These are phyloP conservation scores for Rhabdophis nuchalis DNA, from an alignment of 2,797 vertebrate species.

Conservation along the genomic window DNA sequence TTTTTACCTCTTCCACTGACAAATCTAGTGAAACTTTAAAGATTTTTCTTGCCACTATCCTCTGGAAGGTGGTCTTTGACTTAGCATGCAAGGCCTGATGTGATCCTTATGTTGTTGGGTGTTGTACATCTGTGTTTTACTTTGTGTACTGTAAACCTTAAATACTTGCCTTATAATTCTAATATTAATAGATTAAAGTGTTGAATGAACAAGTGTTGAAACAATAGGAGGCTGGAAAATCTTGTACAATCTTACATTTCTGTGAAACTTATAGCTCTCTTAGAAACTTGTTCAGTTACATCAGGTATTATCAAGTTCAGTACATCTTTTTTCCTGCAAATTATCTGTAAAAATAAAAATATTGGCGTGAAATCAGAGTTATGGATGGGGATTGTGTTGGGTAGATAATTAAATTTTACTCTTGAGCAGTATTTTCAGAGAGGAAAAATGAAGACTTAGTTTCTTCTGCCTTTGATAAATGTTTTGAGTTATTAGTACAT, in stretches of 20 bases:
- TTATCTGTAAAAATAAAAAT: not conserved
- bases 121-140: not conserved
- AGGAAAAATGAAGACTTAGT: not conserved
- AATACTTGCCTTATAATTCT: not conserved
- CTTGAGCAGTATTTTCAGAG: not conserved
- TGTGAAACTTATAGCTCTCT: not conserved
- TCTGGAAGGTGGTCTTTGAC: not conserved
- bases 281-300: not conserved
- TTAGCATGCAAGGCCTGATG: not conserved
- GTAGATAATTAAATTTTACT: constrained; percentile 14
- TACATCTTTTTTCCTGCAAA: not conserved
- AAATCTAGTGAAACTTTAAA: not conserved
- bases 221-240: not conserved
- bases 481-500: constrained; percentile 5
- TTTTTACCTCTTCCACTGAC: not conserved
- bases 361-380: not conserved
- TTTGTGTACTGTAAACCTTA: not conserved
- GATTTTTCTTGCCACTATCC: not conserved
- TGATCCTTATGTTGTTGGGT: not conserved
- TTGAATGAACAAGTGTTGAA: not conserved
- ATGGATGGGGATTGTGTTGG: not conserved
- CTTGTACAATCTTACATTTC: not conserved
- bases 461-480: constrained; percentile 12
- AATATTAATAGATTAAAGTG: not conserved
- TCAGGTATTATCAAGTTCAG: not conserved